A percentile compares a stretch with the other conserved stretches of the same genome.
phyloP scores from a whole-genome alignment of 1,140 invertebrate species.

The Laupala kohalensis region DNA sequence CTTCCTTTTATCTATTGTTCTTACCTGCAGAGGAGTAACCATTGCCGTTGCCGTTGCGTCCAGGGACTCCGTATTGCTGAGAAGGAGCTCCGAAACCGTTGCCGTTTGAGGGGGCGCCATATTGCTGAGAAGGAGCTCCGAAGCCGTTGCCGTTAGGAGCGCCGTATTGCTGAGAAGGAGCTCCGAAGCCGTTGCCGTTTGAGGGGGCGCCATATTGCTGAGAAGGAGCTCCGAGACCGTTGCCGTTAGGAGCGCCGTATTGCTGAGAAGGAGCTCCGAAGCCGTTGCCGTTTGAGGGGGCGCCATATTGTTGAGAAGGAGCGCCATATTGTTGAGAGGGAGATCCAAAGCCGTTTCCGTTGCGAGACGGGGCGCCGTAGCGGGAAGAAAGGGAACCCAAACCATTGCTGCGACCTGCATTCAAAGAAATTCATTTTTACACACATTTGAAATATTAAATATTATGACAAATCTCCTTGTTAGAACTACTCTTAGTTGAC shows the following conservation, averaged over 20 bases:
- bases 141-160: background rate
- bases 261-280: conserved; percentile 4
- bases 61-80: conserved; percentile 1
- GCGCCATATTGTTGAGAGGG: conserved; percentile 10
- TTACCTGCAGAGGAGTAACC: too few species aligned
- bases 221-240: background rate
- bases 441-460: too few species aligned
- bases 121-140: conserved; percentile 4
- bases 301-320: background rate
- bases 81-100: background rate
- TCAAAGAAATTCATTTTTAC: too few species aligned
- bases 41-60: background rate
- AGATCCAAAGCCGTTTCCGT: background rate
- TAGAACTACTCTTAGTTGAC: too few species aligned
- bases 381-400: background rate
- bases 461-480: too few species aligned
- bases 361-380: background rate
- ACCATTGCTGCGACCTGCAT: too few species aligned
- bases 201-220: conserved; percentile 13
- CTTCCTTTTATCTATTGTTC: too few species aligned
- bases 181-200: background rate
- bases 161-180: conserved; percentile 6
- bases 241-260: conserved; percentile 11
- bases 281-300: background rate
- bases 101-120: conserved; percentile 8